Base-by-base conservation (phyloP, 30 jellyfish, hydroid and myxozoan genomes). In the Cassiopea andromeda region DNA sequence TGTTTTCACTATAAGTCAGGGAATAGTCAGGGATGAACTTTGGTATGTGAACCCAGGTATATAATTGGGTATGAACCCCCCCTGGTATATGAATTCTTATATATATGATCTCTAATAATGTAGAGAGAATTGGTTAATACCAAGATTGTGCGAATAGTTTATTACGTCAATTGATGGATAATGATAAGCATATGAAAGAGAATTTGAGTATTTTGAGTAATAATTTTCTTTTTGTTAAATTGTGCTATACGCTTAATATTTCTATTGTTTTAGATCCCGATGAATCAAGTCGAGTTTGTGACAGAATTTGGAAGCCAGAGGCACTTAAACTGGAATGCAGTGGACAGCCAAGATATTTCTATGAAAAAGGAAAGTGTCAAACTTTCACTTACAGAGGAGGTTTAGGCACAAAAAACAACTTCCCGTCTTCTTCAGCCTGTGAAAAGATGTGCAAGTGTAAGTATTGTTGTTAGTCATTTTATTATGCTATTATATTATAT, bases 391-490 rank as follows among this genome's bases (percentile, higher is more conserved):
- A 78, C 93, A 73, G 68, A 14, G 97, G 97, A 44, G 95, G 99
- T 70, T 92, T 95, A 38, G 98, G 98, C 9, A 90, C 94, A 85
- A 95, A 87, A 73, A 95, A 95, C 86, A 87, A 79, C 80, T 95
- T 91, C 84, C 90, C 92, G 43, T 72, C 77, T 46, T 75, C 18
- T 7, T 27, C 50, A 4, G 87, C 94, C 43, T 87, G 94, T 58
- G 18, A 58, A 48, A 70, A 78, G 17, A 57, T 47, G 44, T 87
- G 94, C 50, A 80, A 81, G 17, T 19, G 94, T 87, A 70, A 77
- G 90, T 66, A 17, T 6, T 27, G 19, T 8, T 45, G n/a, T 44
- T 47, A 18, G 73, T 76, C 8, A 5, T 15, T 8, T 5, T 46
- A 5, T 74, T 74, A 4, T 15, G 45, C 5, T 8, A 2, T 27